These are phyloP conservation scores for Morus bassanus DNA, from an alignment of 2,797 vertebrate species.

Conservation along the genomic window DNA sequence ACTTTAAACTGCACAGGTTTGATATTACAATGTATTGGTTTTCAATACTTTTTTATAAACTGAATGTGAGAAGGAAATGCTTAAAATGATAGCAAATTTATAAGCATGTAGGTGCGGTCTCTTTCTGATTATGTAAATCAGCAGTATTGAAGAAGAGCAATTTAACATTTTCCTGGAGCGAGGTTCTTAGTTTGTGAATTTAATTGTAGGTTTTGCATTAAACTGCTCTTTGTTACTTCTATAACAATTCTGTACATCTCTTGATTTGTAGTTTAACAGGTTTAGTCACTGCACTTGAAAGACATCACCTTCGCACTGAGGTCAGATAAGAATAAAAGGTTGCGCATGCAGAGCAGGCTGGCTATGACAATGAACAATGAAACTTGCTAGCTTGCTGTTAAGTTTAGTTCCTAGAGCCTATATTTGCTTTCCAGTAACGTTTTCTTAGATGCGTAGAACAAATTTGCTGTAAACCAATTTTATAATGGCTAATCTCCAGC, in stretches of 20 bases:
- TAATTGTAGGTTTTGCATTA: conserved; percentile 64
- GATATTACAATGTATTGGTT: not conserved
- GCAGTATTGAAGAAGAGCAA: conserved; percentile 24
- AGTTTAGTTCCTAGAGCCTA: not conserved
- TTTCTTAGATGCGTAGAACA: not conserved
- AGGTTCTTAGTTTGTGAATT: conserved; percentile 58
- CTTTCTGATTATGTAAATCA: conserved; percentile 38
- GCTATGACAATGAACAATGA: conserved; percentile 43
- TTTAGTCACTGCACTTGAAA: conserved; percentile 64
- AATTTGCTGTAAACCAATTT: not conserved
- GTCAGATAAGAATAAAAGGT: conserved; percentile 54
- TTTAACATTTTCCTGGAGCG: conserved; percentile 55
- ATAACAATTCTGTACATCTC: conserved; percentile 43
- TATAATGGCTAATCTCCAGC: not conserved
- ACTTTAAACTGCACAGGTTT: conserved; percentile 9
- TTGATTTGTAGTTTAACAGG: conserved; percentile 55
- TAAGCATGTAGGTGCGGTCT: not conserved
- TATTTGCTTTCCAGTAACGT: not conserved
- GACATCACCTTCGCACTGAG: conserved; percentile 58
- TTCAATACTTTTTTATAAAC: not conserved
- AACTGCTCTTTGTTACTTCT: conserved; percentile 52
- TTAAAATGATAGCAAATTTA: not conserved
- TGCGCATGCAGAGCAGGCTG: conserved; percentile 58
- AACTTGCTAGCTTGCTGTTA: not conserved
- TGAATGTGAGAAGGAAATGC: conserved; percentile 13